Base-by-base conservation (phyloP, 2,113 vertebrate species). In the Thermophis baileyi region DNA sequence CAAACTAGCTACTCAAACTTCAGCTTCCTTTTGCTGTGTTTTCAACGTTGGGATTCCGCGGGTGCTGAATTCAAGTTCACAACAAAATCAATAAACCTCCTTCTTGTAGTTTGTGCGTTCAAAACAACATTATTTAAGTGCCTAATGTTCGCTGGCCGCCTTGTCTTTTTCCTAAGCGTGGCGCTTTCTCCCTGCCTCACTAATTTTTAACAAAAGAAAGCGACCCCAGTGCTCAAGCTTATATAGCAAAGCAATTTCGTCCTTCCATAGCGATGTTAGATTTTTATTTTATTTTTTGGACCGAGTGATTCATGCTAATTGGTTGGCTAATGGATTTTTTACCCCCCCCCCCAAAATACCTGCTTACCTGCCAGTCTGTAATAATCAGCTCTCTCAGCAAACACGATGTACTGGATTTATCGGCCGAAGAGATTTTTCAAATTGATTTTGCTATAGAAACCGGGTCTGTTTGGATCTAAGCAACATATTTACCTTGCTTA, bases 281-380 rank as follows among this genome's bases (percentile, higher is more conserved):
- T 92, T 93, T 92, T 49, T 49, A 49, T 89, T 89, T 91, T 16
- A 63, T 93, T 93, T 92, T 90, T 89, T 91, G 91, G 92, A 89
- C 44, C 44, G 55, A 54, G 47, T 54, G 50, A 69, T 88, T 88
- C 55, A 30, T 92, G 54, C 91, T 92, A 74, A 49, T 27, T n/a
- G 93, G 44, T 27, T n/a, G n/a, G n/a, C 50, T 90, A 18, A 30
- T 46, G 30, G 44, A 50, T 53, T 53, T 5, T n/a, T n/a, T n/a
- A n/a, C 3, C 11, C 50, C 51, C 50, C 50, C 8, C 50, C 50
- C 7, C 54, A 47, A 47, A n/a, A n/a, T 90, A 35, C 81, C 47
- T 53, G n/a, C 55, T 90, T 46, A 47, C 81, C 86, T 40, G 87
- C 49, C n/a, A 69, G 81, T 4, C 63, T 25, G 18, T 53, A 47